Conservation (phyloP, 2,113 vertebrate species). For the Baryphthengus martii region DNA sequence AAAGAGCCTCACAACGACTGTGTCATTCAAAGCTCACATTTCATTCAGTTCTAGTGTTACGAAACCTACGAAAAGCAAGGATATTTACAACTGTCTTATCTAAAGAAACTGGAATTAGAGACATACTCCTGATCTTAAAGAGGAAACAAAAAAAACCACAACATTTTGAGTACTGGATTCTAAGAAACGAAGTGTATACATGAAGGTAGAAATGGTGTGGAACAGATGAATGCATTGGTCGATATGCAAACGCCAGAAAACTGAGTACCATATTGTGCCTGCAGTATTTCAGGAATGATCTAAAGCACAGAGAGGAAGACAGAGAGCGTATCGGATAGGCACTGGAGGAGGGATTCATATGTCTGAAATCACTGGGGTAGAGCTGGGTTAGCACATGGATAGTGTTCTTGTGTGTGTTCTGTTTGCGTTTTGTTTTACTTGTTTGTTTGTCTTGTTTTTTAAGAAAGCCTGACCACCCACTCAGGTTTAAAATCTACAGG, state of each 20-base stretch:
- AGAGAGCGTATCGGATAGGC: neutral
- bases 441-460: neutral
- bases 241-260: neutral
- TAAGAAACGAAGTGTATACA: neutral
- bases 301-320: neutral
- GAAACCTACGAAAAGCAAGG: neutral
- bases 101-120: neutral
- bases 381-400: neutral
- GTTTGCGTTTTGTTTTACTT: no score
- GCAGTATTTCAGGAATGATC: neutral
- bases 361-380: neutral
- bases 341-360: neutral
- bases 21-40: neutral
- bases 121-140: neutral
- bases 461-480: neutral
- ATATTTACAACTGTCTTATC: neutral
- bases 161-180: neutral
- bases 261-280: neutral
- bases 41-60: neutral
- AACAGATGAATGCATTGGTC: neutral
- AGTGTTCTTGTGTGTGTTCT: neutral
- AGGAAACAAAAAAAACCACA: neutral
- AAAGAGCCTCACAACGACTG: neutral
- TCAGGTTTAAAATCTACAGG: neutral
- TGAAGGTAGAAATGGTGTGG: rapidly evolving